These are phyloP conservation scores for Dipodomys stephensi DNA, from an alignment of 2,113 vertebrate species.

Conservation along the genomic window DNA sequence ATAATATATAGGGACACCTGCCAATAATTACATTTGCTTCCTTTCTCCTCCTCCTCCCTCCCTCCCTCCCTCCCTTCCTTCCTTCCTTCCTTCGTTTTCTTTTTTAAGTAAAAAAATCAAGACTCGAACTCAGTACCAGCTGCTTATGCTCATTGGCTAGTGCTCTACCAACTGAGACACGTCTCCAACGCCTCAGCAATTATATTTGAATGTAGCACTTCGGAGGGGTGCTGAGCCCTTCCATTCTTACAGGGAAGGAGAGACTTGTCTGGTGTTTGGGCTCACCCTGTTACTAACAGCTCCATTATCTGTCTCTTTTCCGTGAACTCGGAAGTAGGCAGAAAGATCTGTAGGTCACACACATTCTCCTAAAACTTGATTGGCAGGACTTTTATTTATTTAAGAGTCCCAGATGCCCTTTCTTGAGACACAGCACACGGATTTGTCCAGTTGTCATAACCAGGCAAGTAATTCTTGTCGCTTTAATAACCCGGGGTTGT, in stretches of 20 bases:
- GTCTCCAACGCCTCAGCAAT: background rate
- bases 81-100: no score
- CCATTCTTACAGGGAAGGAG: constrained; percentile 51
- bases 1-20: constrained; percentile 47
- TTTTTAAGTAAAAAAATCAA: no score
- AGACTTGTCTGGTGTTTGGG: constrained; percentile 27
- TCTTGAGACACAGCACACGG: background rate
- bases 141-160: no score
- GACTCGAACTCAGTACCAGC: no score
- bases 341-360: constrained; percentile 7
- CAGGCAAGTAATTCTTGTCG: constrained; percentile 24
- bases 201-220: constrained; percentile 53
- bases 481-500: constrained; percentile 23
- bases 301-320: constrained; percentile 27
- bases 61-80: no score
- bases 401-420: constrained; percentile 27
- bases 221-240: constrained; percentile 57
- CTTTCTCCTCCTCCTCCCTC: no score
- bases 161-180: no score
- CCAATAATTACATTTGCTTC: constrained; percentile 57
- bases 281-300: background rate
- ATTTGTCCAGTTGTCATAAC: constrained; percentile 53
- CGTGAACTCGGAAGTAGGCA: background rate
- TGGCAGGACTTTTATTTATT: background rate
- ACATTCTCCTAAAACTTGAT: constrained; percentile 15